Conservation (phyloP, 2,888 invertebrate genomes). For the Chaetoderma sp. region DNA sequence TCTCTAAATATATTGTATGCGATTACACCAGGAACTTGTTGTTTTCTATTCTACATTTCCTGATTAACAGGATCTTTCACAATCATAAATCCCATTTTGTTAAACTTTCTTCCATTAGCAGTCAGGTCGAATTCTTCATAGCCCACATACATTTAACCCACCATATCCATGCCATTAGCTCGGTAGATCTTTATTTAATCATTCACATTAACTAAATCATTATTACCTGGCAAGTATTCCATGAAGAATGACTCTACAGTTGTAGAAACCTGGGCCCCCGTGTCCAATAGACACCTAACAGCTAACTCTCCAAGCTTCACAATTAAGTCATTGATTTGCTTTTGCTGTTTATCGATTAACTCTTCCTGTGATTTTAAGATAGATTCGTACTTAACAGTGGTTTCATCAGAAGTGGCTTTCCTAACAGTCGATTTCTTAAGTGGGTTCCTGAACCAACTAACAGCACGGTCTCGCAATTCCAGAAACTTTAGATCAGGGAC, state of each 20-base stretch:
- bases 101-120: conserved; percentile 1
- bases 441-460: background rate
- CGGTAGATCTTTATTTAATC: too few relatives aligned
- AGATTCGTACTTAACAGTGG: background rate
- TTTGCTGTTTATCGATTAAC: background rate
- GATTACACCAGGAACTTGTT: conserved; percentile 20
- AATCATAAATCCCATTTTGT: conserved; percentile 19
- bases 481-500: conserved; percentile 2
- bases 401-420: background rate
- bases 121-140: conserved; percentile 17
- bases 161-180: too few relatives aligned
- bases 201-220: too few relatives aligned
- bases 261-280: too few relatives aligned
- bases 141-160: too few relatives aligned
- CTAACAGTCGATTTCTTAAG: background rate
- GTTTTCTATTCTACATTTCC: conserved; percentile 3
- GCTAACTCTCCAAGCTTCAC: too few relatives aligned
- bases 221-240: too few relatives aligned
- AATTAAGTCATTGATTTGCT: conserved; percentile 1
- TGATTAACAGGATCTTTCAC: conserved; percentile 14
- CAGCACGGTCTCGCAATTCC: conserved; percentile 6
- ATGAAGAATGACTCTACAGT: too few relatives aligned
- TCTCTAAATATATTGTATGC: conserved; percentile 21
- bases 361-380: background rate
- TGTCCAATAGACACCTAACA: too few relatives aligned